Base-by-base conservation (phyloP, 2,797 vertebrate species). In the Moxostoma hubbsi region DNA sequence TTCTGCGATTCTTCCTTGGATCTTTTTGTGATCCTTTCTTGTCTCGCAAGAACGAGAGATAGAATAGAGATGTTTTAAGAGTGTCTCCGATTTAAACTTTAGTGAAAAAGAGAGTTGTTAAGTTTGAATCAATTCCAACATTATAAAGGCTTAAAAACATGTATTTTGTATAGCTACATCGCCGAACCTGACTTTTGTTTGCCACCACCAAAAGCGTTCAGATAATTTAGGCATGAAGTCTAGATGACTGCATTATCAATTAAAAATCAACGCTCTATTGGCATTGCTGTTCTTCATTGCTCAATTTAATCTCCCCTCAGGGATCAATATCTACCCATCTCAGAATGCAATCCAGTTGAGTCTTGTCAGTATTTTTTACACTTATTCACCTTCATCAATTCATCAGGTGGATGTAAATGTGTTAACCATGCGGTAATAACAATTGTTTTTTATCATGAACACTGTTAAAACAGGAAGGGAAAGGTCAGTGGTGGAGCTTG, bases 201-300 rank as follows among this genome's bases (percentile, higher is more conserved):
- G 18, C 9, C 9, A 36, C 36, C 36, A 36, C 8, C 49, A 54
- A 10, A 36, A 53, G 18, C n/a, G 50, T 67, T 70, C n/a, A 0
- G 9, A 9, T 71, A 16, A 58, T 58, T 47, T 2, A 71, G 4
- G 54, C 47, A 36, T 73, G 43, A 46, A 47, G 12, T 51, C 47
- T 51, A 13, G 16, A 36, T 49, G 59, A 53, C 57, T 49, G 12
- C 7, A 50, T 11, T 45, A 15, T 64, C 43, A 5, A 43, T 6
- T 36, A 6, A 63, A 51, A 51, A 74, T 63, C 47, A 74, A 45
- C 47, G 4, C 58, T 57, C 68, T 47, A 69, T 80, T 59, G 7
- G 5, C 59, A 70, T 77, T 77, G 15, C 55, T 84, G 54, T 47
- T 53, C 43, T 9, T 71, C 18, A 49, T 11, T 74, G 54, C 55